A percentile compares a stretch with the other conserved stretches of the same genome.
phyloP scores from a whole-genome alignment of 2,888 invertebrate species.

The Clitarchus hookeri region DNA sequence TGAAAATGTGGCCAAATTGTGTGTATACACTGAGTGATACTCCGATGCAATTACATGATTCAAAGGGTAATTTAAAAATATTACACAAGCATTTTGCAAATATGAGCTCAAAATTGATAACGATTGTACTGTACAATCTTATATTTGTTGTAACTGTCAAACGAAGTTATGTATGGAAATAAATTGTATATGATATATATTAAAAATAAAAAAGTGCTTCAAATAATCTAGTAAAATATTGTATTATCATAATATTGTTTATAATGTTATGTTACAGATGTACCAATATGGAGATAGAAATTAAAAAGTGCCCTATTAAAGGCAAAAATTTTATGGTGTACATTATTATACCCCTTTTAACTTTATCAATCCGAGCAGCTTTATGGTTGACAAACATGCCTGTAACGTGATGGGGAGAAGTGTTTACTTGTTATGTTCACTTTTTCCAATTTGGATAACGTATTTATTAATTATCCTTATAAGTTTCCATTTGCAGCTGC shows the following conservation, averaged over 20 bases:
- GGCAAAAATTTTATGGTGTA: no score
- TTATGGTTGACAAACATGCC: no score
- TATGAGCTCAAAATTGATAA: neutral
- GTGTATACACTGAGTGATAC: neutral
- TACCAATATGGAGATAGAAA: constrained; percentile 34
- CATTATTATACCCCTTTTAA: no score
- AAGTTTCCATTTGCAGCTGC: no score
- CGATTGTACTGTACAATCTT: neutral
- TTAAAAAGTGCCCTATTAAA: constrained; percentile 25
- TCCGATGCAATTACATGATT: neutral
- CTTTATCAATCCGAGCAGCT: no score
- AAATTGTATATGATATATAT: neutral
- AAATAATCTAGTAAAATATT: constrained; percentile 20
- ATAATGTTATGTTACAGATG: constrained; percentile 38
- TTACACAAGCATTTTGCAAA: neutral
- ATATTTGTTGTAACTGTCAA: neutral
- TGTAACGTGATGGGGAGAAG: no score
- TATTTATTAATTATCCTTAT: no score
- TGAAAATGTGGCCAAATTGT: neutral
- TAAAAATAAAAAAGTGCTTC: neutral
- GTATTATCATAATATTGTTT: constrained; percentile 33
- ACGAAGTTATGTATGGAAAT: neutral
- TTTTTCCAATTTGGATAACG: no score
- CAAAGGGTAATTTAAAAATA: neutral
- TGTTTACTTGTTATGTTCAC: no score